Base-by-base conservation (phyloP, 2,113 vertebrate genomes). In the Campylomormyrus numenius region DNA sequence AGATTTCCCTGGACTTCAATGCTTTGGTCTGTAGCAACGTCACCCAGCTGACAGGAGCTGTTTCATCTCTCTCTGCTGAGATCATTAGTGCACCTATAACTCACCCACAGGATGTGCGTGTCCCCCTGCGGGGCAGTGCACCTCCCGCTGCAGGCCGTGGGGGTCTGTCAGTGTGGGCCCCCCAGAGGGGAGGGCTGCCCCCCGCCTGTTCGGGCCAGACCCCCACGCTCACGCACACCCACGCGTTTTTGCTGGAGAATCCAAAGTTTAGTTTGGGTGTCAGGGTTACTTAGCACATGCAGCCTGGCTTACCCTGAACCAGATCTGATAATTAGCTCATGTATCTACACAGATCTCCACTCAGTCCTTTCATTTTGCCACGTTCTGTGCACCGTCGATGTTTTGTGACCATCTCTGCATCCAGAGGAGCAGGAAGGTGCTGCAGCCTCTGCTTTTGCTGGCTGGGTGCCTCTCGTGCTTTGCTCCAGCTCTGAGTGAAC, bases 51-150 rank as follows among this genome's bases (percentile, higher is more conserved):
- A 83, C 56, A 74, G 58, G 56, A 27, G 45, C 39, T 56, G 53
- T 85, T 62, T 85, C 84, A 42, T 74, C 50, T 90, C 58, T 17
- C 42, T 85, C 86, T 42, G 86, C 21, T 90, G 84, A 90, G 45
- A 87, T 90, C 53, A 86, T 90, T 66, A 90, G 58, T 15, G 15
- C 58, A 66, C 89, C 84, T 58, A 87, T 89, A 87, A 90, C 58
- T 87, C 85, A 87, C 84, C 56, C 70, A 11, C 31, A 85, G 10
- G 56, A 46, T 85, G 89, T 90, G 83, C 48, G 15, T 90, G 42
- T 66, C 53, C 31, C 53, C 39, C 27, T 3, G 10, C 49, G 11
- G 53, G 19, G 45, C 53, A 42, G 5, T 15, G 56, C 45, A n/a
- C 58, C 45, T 58, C 83, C 84, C 62, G 45, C 48, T 46, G 31